Evolutionary conservation across 2,113 vertebrate genomes (phyloP).

Genomic region (Oncorhynchus clarkii): DNA sequence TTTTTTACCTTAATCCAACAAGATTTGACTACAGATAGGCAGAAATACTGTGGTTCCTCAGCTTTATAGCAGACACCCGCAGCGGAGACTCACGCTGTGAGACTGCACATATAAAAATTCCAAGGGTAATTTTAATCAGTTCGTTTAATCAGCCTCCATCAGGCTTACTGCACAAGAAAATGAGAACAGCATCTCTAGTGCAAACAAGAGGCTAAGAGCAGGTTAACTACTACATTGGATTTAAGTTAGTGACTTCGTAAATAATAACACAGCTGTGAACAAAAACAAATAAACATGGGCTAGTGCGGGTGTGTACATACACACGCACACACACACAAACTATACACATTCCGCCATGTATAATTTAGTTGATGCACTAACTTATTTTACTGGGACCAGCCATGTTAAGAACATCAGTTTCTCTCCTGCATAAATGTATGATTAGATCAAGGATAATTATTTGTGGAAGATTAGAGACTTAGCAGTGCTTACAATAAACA

Average conservation of each 20-base stretch:
- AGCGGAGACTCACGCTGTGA: not conserved
- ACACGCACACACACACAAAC: not conserved
- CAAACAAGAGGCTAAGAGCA: conserved; percentile 18
- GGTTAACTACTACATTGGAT: conserved; percentile 14
- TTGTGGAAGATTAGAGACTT: conserved; percentile 74
- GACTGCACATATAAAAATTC: conserved; percentile 4
- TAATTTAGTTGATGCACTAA: conserved; percentile 70
- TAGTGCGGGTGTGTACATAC: not conserved
- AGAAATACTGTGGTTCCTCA: not conserved
- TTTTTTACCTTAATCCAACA: not conserved
- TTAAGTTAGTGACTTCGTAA: conserved; percentile 9
- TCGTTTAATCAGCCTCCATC: conserved; percentile 37
- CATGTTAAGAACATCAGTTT: conserved; percentile 56
- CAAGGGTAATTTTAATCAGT: conserved; percentile 33
- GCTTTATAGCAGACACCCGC: not conserved
- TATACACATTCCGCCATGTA: conserved; percentile 16
- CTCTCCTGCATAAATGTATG: conserved; percentile 65
- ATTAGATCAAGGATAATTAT: conserved; percentile 77
- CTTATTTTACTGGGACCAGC: conserved; percentile 64
- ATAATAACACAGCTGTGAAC: conserved; percentile 23
- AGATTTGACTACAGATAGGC: not conserved
- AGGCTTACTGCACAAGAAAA: conserved; percentile 21
- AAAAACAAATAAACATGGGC: not conserved
- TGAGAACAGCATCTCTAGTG: conserved; percentile 15
- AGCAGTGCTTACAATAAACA: conserved; percentile 72